Evolutionary conservation across 2,113 vertebrate species (phyloP).

Genomic region (Lipotes vexillifer): DNA sequence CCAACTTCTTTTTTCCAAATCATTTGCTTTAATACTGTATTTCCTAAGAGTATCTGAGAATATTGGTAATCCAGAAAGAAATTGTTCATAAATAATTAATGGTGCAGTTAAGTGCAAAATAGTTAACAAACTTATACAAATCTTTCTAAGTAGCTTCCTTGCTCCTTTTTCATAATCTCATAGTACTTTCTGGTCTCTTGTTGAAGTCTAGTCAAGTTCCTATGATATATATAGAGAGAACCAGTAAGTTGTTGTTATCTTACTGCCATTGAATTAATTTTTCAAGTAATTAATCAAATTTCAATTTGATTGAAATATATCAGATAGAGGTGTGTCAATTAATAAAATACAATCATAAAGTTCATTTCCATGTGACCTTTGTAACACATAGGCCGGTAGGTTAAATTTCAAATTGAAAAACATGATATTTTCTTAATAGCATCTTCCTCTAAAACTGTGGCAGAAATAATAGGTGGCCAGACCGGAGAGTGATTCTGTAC

Average conservation of each 20-base stretch:
- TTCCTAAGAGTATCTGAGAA: background rate
- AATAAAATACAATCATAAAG: background rate
- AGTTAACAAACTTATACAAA: background rate
- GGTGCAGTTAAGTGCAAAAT: background rate
- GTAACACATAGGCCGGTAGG: background rate
- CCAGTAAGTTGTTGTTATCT: background rate
- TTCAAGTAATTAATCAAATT: background rate
- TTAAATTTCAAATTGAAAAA: constrained; percentile 19
- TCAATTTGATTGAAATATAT: background rate
- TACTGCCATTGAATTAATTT: background rate
- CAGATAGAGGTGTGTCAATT: background rate
- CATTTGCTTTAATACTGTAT: background rate
- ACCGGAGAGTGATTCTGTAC: background rate
- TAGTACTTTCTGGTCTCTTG: background rate
- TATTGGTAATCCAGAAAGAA: background rate
- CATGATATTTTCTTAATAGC: background rate
- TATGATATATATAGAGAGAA: background rate
- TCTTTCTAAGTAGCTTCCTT: background rate
- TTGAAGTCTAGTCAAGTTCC: background rate
- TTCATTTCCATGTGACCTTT: constrained; percentile 14
- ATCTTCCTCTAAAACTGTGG: background rate
- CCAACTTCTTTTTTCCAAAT: background rate
- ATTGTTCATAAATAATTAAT: background rate
- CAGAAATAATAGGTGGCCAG: background rate
- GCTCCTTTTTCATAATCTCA: background rate